Base-by-base conservation (phyloP, 2,888 invertebrate genomes). In the Fragum whitleyi region DNA sequence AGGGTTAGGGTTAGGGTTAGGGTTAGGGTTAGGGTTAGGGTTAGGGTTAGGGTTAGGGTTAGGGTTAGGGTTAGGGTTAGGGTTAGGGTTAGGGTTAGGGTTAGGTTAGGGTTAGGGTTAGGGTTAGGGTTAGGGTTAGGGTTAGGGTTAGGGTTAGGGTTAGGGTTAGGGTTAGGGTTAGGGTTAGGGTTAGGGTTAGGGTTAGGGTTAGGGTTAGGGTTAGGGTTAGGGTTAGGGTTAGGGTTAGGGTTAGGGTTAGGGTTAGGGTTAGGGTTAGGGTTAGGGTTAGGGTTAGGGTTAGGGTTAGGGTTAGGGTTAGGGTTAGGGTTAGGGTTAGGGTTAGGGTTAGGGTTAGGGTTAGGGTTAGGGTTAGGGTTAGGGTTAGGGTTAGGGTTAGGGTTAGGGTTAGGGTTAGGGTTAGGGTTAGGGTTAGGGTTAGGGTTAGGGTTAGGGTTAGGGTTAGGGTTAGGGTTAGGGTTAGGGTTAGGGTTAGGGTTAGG, bases 11-110 rank as follows among this genome's bases (percentile, higher is more conserved):
- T 76, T 79, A 73, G 74, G 77, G 83, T 73, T 77, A 62, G 59
- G 71, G 79, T 70, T 81, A 65, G 71, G 79, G 79, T 53, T 81
- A 67, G 51, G 74, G 79, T 67, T 79, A 68, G 62, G 72, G 81
- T 59, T 85, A 73, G 39, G 81, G 84, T 57, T 81, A 65, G 61
- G 77, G 84, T 61, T 81, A 67, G 59, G 76, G 84, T 70, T 78
- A 59, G 65, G 78, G 81, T 70, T 84, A 79, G 74, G 85, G 86
- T 78, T 76, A 77, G 81, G 84, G 78, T 81, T 79, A 74, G 79
- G 84, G 78, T 83, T 85, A 77, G 84, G 87, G 86, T 87, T 85
- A 77, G 85, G 86, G 84, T 86, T 86, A 79, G 86, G 87, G 81
- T 80, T 73, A 74, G 79, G 74, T 57, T 85, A 72, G 73, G 84